Percentiles rank a stretch among this genome's conserved stretches.
Evolutionary conservation across 2,888 invertebrate genomes (phyloP).

Genomic region (Dynastes maya): DNA sequence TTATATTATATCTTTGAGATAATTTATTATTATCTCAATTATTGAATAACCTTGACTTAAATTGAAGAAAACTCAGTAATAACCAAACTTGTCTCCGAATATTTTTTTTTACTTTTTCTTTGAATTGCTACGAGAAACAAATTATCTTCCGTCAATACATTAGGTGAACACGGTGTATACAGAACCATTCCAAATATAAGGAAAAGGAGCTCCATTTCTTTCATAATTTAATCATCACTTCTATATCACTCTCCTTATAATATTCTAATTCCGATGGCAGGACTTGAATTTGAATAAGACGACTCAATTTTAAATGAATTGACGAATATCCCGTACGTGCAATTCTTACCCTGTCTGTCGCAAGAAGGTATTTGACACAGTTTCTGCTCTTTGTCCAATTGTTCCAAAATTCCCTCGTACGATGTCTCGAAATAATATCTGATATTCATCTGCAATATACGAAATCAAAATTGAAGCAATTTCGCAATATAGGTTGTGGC

Average conservation of each 20-base stretch:
- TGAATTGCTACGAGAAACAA: too few relatives aligned
- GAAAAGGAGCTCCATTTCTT: not conserved
- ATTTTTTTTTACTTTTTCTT: too few relatives aligned
- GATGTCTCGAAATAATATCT: not conserved
- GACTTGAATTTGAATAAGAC: slow-evolving; percentile 30
- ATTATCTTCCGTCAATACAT: too few relatives aligned
- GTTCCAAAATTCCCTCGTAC: not conserved
- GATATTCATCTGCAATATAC: slow-evolving; percentile 4
- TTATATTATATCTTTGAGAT: too few relatives aligned
- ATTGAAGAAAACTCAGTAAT: too few relatives aligned
- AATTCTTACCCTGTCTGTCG: not conserved
- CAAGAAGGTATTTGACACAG: not conserved
- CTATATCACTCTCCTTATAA: not conserved
- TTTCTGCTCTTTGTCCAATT: not conserved
- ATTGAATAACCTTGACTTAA: too few relatives aligned
- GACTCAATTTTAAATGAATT: slow-evolving; percentile 30
- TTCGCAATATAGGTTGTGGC: not conserved
- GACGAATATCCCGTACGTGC: slow-evolving; percentile 32
- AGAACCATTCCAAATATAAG: not conserved
- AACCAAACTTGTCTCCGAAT: too few relatives aligned
- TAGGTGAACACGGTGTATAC: too few relatives aligned
- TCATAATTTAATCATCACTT: slow-evolving; percentile 22
- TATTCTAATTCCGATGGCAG: slow-evolving; percentile 10
- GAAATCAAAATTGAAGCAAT: slow-evolving; percentile 10
- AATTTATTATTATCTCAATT: too few relatives aligned